Evolutionary conservation across 2,888 invertebrate genomes (phyloP).

Genomic region (Zygogramma bicolorata): DNA sequence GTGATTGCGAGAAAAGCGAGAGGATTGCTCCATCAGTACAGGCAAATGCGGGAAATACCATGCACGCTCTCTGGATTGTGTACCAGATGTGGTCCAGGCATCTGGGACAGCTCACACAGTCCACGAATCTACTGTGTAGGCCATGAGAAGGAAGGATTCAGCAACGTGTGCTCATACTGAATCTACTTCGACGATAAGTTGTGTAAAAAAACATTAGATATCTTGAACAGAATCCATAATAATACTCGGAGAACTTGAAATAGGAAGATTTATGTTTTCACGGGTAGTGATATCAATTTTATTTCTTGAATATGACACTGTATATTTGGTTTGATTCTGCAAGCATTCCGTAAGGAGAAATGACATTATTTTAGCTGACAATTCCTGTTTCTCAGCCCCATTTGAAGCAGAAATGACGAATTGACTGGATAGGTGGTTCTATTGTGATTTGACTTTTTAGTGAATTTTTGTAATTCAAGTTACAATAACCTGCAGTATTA

Average conservation of each 20-base stretch:
- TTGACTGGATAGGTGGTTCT: too few species aligned
- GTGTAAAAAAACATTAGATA: not conserved
- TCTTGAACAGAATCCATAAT: too few species aligned
- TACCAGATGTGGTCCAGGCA: constrained; percentile 90
- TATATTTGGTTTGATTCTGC: too few species aligned
- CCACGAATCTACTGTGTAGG: constrained; percentile 88
- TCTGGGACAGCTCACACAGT: constrained; percentile 94
- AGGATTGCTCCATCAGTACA: constrained; percentile 90
- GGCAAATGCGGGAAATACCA: constrained; percentile 87
- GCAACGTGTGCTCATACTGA: constrained; percentile 25
- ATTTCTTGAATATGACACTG: too few species aligned
- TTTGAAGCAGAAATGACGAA: too few species aligned
- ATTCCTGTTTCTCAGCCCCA: too few species aligned
- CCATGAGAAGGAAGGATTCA: constrained; percentile 69
- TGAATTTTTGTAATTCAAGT: not conserved
- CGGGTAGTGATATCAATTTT: too few species aligned
- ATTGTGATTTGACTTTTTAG: too few species aligned
- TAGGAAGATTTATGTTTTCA: too few species aligned
- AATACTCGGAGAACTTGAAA: too few species aligned
- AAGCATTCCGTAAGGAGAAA: too few species aligned
- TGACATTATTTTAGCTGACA: too few species aligned
- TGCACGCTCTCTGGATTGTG: constrained; percentile 91
- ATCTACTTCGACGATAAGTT: not conserved
- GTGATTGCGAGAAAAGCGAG: constrained; percentile 92
- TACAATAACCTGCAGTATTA: not conserved